Base-by-base conservation (phyloP, 2,888 invertebrate genomes). In the Epinotia demarniana region DNA sequence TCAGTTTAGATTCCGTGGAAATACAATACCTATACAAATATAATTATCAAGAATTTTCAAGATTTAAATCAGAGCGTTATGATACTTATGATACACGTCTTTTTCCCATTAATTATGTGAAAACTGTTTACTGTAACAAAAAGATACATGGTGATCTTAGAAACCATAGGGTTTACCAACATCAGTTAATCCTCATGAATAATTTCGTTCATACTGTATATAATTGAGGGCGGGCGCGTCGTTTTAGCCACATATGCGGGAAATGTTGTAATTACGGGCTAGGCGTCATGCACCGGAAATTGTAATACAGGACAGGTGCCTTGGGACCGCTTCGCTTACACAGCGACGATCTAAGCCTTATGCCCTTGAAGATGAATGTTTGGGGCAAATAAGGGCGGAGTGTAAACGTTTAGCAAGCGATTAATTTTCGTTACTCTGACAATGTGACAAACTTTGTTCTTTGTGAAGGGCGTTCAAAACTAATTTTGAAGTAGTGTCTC, bases 241-340 rank as follows among this genome's bases (percentile, higher is more conserved):
- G 61, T 72, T 66, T 70, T 75, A 57, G 67, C 64, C 53, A 43
- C 64, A 82, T 83, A 84, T 80, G 82, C 84, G 82, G 84, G 84
- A 86, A 85, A 13, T 89, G 87, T 84, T 85, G 85, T 86, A 87
- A 89, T 90, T 86, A 85, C 83, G 81, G 84, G 82, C 81, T 83
- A 81, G 81, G 80, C 81, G 84, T 85, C 86, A 85, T 88, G 87
- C 84, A 78, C 86, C 92, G 92, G 92, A 93, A 91, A 92, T 92
- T 92, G 91, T 90, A 86, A 53, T 53, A 8, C n/a, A 85, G 88
- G 88, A 85, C 89, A 87, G 88, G 87, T 89, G 81, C 85, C 84
- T 83, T 80, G 78, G 74, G 72, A 77, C 78, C 76, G 79, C 80
- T 85, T 85, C 43, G 57, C 60, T 46, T n/a, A 46, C 39, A 23